Conservation (phyloP, 2,113 vertebrate species). For the Caloenas nicobarica region DNA sequence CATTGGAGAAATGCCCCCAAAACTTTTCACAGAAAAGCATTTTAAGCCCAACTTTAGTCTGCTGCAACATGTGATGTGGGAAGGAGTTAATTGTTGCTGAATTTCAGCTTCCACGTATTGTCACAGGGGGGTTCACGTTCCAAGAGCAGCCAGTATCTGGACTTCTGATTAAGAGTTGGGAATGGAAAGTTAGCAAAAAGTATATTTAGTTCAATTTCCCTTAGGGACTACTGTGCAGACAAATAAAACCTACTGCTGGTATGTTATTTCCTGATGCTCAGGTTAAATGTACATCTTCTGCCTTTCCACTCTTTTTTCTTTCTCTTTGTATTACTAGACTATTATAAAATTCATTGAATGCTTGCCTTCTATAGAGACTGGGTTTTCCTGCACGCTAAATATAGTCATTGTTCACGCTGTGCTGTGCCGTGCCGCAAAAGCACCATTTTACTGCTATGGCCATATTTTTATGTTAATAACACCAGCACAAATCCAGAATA, state of each 20-base stretch:
- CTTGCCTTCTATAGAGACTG: neutral
- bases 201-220: neutral
- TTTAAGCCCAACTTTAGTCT: neutral
- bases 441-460: neutral
- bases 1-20: neutral
- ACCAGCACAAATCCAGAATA: neutral
- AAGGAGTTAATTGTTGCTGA: neutral
- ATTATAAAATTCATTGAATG: neutral
- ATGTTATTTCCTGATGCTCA: neutral
- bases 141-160: neutral
- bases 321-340: neutral
- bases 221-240: neutral
- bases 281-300: neutral
- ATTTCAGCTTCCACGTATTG: neutral
- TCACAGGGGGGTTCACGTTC: neutral
- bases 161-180: slow-evolving; percentile 1
- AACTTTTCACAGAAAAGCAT: neutral
- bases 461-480: neutral
- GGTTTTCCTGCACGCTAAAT: neutral
- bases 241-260: slow-evolving; percentile 9
- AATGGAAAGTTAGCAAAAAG: neutral
- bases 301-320: neutral
- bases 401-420: neutral
- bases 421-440: neutral
- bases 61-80: neutral